A percentile compares a stretch with the other conserved stretches of the same genome.
These are phyloP conservation scores for Zalophus californianus DNA, from an alignment of 2,797 vertebrate genomes.

Conservation along the genomic window DNA sequence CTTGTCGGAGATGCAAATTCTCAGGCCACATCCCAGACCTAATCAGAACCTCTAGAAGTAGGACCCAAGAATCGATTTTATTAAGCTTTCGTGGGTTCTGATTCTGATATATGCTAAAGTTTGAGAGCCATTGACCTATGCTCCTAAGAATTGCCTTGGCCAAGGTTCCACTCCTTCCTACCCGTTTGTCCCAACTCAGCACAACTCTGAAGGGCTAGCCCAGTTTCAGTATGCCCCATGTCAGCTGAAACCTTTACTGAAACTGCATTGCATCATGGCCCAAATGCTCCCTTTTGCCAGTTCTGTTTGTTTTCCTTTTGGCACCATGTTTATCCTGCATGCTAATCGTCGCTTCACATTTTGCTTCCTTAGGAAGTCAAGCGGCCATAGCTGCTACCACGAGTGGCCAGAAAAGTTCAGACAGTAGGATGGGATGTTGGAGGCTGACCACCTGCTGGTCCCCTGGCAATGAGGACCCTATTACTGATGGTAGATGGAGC, in stretches of 20 bases:
- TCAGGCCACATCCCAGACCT: neutral
- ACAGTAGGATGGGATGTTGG: neutral
- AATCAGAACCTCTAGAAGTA: neutral
- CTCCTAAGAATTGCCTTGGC: neutral
- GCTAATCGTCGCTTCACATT: neutral
- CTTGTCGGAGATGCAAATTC: neutral
- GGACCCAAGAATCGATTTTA: neutral
- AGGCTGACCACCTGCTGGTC: neutral
- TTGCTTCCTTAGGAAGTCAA: neutral
- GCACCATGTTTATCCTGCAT: neutral
- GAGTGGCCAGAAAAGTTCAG: neutral
- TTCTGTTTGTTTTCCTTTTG: neutral
- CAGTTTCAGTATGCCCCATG: neutral
- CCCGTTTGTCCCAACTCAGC: neutral
- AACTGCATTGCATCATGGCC: neutral
- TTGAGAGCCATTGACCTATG: neutral
- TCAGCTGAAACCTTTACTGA: neutral
- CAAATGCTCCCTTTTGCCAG: neutral
- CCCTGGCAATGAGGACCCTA: neutral
- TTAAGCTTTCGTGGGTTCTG: neutral
- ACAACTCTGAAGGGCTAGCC: neutral
- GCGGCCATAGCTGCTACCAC: neutral
- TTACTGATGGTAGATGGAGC: neutral
- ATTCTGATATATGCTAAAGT: neutral
- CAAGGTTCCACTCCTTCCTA: neutral